Evolutionary conservation across 2,113 vertebrate genomes (phyloP), one percentile per base, ranked within the genome.

Genomic region (Alaudala cheleensis): DNA sequence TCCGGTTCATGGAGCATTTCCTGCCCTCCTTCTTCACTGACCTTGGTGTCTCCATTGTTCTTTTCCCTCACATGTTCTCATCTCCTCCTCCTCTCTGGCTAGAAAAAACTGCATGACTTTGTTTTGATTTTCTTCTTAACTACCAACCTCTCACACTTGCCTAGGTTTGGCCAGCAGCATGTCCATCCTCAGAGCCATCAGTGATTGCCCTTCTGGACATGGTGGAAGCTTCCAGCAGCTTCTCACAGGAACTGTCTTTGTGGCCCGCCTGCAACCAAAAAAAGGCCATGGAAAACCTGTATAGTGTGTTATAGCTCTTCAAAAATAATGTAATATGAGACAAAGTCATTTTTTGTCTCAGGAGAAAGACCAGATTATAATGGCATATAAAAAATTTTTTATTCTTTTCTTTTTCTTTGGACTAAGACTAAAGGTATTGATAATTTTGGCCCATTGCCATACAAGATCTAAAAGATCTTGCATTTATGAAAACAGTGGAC

Each of bases 321-420:
- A 37, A 69, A 92, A 88, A 84, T 66, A 90, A 92, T 22, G 37
- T 37, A 49, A 87, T 56, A 40, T n/a, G 28, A 95, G 49, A 65
- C 15, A 60, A 86, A 80, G 26, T 51, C 0, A 73, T 90, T 94
- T 90, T 72, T 33, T 70, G 13, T 50, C 71, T 82, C 67, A 66
- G 21, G 6, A 84, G 28, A 81, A 93, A 91, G 39, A 89, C 12
- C 19, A 66, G 19, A 50, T 61, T 87, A 24, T 65, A 88, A 95
- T 86, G 53, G 23, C 44, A 66, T 23, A 69, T 13, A 53, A 78
- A 85, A 33, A 50, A 26, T 60, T 81, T 83, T 89, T 69, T 45
- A 54, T 39, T 28, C 2, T 82, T 93, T 92, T 89, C 5, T 65
- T 56, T 88, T 61, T 40, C 19, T 78, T 31, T 56, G 12, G 28